Base-by-base conservation (phyloP, 2,888 invertebrate species). In the Sarcophaga rosellei region DNA sequence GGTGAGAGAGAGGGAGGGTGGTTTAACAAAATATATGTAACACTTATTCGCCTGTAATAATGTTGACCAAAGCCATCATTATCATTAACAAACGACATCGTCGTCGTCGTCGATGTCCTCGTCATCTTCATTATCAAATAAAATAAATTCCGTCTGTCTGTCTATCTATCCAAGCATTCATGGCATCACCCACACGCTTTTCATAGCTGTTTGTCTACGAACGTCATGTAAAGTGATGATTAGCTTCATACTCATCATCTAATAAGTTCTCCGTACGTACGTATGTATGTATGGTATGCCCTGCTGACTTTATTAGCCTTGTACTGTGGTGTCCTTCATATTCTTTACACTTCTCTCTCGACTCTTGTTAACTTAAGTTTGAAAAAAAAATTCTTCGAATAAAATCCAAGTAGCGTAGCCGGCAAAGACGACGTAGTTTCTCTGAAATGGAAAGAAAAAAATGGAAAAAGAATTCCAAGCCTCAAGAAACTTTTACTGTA, bases 261-360 rank as follows among this genome's bases (percentile, higher is more conserved):
- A 8, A 35, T 35, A 35, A 8, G 8, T 35, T 10, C 8, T 35
- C 8, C 35, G 35, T 10, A 35, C 35, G 1, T 35, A 35, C 8
- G 2, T 35, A 35, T 2, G 35, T 35, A 35, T 35, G 35, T 35
- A 35, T 53, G 66, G 73, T 69, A 65, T 85, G 77, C 78, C 77
- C 84, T 73, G 68, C 77, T 74, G 77, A 73, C 77, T 81, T 85
- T 77, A 85, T 85, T 85, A 77, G 77, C 84, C 66, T 73, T 35
- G 61, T 72, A 65, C 75, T 35, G 61, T 72, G 61, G 70, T 70
- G 12, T 73, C 59, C 70, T 73, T 70, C 23, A 65, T 66, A 35
- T 66, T 44, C 20, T 61, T 20, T 73, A 61, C 15, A 20, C 0
- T 53, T 53, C 53, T 53, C 53, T 53, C 5, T 53, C 17, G 4